phyloP scores from a whole-genome alignment of 2,113 vertebrate genomes.

The Arizona elegans region DNA sequence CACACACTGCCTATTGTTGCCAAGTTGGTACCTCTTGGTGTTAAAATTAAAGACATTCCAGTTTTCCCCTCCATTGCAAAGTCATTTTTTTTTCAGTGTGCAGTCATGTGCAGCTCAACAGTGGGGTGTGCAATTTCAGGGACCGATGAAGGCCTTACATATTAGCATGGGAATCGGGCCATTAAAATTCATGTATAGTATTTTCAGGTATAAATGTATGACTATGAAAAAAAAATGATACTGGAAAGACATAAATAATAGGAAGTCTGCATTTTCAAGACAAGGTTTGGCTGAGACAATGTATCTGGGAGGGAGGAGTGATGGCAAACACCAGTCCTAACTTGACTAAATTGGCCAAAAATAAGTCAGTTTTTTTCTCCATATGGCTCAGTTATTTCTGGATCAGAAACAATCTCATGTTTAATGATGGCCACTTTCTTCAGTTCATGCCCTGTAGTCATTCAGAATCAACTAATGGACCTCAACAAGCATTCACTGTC shows the following conservation, averaged over 20 bases:
- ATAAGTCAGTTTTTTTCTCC: background rate
- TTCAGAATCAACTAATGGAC: background rate
- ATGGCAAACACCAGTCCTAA: background rate
- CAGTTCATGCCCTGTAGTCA: background rate
- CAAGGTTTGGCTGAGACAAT: background rate
- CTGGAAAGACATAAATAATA: slow-evolving; percentile 14
- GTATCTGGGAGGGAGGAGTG: background rate
- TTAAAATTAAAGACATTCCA: slow-evolving; percentile 32
- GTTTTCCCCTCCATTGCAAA: slow-evolving; percentile 26
- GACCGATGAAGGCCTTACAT: slow-evolving; percentile 23
- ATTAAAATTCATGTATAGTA: slow-evolving; percentile 29
- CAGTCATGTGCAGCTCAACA: slow-evolving; percentile 12
- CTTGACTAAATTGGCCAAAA: background rate
- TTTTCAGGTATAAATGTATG: slow-evolving; percentile 25
- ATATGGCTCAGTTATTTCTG: background rate
- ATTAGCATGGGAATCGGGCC: slow-evolving; percentile 26
- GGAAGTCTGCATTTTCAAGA: background rate
- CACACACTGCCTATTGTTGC: slow-evolving; percentile 24
- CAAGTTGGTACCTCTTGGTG: slow-evolving; percentile 18
- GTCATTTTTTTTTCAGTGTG: background rate
- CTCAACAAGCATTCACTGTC: background rate
- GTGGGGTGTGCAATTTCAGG: slow-evolving; percentile 33
- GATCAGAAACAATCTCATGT: background rate
- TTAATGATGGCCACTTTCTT: background rate
- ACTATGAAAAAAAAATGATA: background rate